Evolutionary conservation across 2,113 vertebrate genomes (phyloP).

Genomic region (Neogale vison): DNA sequence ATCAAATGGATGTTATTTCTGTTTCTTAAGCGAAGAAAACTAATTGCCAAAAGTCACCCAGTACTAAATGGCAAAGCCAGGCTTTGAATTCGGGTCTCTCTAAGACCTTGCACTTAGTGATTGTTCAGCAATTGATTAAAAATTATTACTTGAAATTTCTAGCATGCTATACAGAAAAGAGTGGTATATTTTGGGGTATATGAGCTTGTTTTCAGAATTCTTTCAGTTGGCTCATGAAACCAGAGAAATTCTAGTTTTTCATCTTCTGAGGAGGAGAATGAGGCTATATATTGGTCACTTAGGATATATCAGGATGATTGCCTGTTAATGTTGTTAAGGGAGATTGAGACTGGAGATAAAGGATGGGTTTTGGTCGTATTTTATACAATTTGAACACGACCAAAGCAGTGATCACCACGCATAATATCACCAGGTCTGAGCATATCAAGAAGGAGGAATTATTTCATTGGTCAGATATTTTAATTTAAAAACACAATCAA

Average conservation of each 20-base stretch:
- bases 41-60: not conserved
- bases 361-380: not conserved
- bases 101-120: not conserved
- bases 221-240: not conserved
- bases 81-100: not conserved
- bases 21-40: not conserved
- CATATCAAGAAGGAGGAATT: not conserved
- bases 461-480: constrained; percentile 36
- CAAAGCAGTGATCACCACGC: not conserved
- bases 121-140: constrained; percentile 20
- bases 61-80: constrained; percentile 22
- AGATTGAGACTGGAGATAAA: not conserved
- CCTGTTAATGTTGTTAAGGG: not conserved
- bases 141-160: not conserved
- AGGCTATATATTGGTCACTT: not conserved
- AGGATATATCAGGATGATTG: not conserved
- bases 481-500: constrained; percentile 27
- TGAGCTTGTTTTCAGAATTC: constrained; percentile 45
- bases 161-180: not conserved
- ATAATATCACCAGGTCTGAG: not conserved
- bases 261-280: constrained; percentile 7
- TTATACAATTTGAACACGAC: not conserved
- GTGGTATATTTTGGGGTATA: not conserved
- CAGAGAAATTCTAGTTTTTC: constrained; percentile 13
- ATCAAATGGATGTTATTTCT: not conserved